Conservation (phyloP, 2,113 vertebrate species). For the Catharus bicknelli region DNA sequence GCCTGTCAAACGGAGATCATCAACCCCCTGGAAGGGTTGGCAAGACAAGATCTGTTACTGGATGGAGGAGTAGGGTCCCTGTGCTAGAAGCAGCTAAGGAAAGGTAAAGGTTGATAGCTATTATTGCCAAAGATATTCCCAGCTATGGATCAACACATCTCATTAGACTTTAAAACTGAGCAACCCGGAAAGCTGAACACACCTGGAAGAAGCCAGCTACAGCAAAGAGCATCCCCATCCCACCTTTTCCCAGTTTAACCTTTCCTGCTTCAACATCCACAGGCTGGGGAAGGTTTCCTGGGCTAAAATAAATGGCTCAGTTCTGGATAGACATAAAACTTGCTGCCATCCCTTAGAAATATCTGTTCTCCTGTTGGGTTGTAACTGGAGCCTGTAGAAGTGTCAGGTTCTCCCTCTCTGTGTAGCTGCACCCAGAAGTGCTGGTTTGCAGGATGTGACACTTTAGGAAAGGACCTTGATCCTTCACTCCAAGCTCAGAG, state of each 20-base stretch:
- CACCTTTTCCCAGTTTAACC: neutral
- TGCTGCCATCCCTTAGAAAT: neutral
- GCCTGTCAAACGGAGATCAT: neutral
- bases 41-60: neutral
- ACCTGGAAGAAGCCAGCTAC: neutral
- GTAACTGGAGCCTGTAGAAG: neutral
- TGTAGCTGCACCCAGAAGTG: neutral
- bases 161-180: neutral
- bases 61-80: accelerated
- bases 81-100: neutral
- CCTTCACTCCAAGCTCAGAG: neutral
- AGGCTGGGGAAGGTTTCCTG: neutral
- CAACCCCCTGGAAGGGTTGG: neutral
- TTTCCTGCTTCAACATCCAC: neutral
- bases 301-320: neutral
- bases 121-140: neutral
- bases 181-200: accelerated
- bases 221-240: neutral
- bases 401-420: neutral
- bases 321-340: neutral
- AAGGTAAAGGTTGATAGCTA: neutral
- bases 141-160: neutral
- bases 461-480: neutral
- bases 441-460: neutral
- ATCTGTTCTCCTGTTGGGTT: neutral